Base-by-base conservation (phyloP, 2,113 vertebrate species). In the Odocoileus virginianus region DNA sequence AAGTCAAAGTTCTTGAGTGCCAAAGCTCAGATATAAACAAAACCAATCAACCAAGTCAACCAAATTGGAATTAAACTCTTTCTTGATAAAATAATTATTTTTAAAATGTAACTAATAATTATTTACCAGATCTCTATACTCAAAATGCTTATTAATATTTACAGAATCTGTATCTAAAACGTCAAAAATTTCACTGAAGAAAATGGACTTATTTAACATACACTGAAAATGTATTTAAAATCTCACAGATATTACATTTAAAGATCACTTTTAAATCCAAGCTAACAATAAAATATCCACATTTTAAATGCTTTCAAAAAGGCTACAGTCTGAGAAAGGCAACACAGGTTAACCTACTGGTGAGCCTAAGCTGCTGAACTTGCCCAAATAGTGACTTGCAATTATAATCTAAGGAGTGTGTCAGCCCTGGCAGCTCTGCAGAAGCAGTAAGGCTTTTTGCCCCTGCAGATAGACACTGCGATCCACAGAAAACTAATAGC, bases 211-310 rank as follows among this genome's bases (percentile, higher is more conserved):
- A 94, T 74, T 86, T 84, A 92, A 92, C 0, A 82, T 40, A 60
- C 19, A 91, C 21, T 67, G 28, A 40, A 87, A 58, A 61, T 7
- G 25, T 28, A 89, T 40, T 91, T 94, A 92, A 95, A 97, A 95
- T 89, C 25, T 89, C n/a, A 96, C 9, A 92, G 36, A 93, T 74
- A 76, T 16, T 92, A 52, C 21, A 83, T 67, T 76, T 87, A 84
- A 93, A 84, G 17, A 47, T 55, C n/a, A 36, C 50, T 94, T 93
- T 91, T 92, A 76, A 97, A 89, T n/a, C 50, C 64, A 96, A 93
- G 28, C 27, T 89, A 58, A 57, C 89, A 74, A 64, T 91, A 81
- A 61, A 85, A 89, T 0, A 54, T 19, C 7, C n/a, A 86, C 17
- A 40, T 79, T 83, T 86, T 64, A 93, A 94, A 36, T 94, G 45